Conservation (phyloP, 2,888 invertebrate genomes). For the Spodoptera littoralis region DNA sequence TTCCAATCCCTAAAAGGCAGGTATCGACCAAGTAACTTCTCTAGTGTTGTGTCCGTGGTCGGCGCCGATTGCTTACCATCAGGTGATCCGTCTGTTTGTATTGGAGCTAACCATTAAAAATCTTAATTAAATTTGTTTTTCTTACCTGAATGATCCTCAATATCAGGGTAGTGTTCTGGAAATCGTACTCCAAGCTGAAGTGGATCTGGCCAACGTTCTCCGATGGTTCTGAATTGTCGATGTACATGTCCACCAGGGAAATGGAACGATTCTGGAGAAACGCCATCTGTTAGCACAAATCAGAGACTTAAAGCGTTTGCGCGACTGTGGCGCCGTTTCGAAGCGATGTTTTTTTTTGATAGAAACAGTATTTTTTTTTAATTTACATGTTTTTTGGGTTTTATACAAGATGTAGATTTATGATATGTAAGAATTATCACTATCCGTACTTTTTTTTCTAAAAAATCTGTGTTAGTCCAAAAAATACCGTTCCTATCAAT, state of each 20-base stretch:
- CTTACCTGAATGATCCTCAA: slow-evolving; percentile 96
- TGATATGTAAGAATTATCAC: no score
- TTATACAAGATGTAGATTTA: not conserved
- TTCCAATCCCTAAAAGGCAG: no score
- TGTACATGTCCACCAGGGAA: slow-evolving; percentile 98
- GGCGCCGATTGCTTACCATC: no score
- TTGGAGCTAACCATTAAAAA: no score
- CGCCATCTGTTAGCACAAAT: slow-evolving; percentile 88
- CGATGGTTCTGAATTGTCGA: slow-evolving; percentile 97
- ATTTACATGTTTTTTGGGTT: not conserved
- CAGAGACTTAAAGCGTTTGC: slow-evolving; percentile 70
- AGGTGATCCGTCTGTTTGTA: no score
- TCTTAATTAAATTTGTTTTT: no score
- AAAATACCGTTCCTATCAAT: no score
- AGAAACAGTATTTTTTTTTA: slow-evolving; percentile 9
- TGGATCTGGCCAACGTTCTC: slow-evolving; percentile 98
- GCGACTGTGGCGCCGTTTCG: slow-evolving; percentile 28
- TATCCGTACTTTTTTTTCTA: not conserved
- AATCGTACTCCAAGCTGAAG: slow-evolving; percentile 97
- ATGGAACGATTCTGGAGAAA: slow-evolving; percentile 96
- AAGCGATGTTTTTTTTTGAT: slow-evolving; percentile 38
- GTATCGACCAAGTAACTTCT: no score
- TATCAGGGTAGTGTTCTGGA: slow-evolving; percentile 97
- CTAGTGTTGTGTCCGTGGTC: no score
- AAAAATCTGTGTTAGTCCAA: not conserved